Base-by-base conservation (phyloP, 2,797 vertebrate species). In the Anguilla obscura region DNA sequence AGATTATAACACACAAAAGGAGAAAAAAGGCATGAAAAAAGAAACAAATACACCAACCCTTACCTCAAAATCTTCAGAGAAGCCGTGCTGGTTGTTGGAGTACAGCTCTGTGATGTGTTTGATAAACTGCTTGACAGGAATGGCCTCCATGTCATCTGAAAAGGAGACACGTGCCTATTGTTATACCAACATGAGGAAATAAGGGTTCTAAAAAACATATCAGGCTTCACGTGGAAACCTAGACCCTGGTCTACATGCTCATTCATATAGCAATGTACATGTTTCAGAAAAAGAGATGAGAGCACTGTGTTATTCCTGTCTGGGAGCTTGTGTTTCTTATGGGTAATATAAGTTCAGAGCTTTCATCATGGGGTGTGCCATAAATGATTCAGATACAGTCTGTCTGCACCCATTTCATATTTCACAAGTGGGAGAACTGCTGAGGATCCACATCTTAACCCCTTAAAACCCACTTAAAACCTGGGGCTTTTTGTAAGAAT, bases 31-130 rank as follows among this genome's bases (percentile, higher is more conserved):
- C 10, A 52, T 52, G 50, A 52, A 10, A 27, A 48, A 21, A 45
- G 60, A 50, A 4, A 27, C 16, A 66, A 36, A 60, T 50, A 18
- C 5, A 12, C n/a, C 7, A n/a, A 6, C 30, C 60, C 92, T 94
- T 96, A 99, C 98, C 98, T 99, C 98, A 94, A 99, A 99, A 84
- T 98, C 97, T 91, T 98, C 96, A 0, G 98, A 97, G 94, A 98
- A 99, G 88, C 98, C 97, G 52, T 96, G 98, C 91, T 97, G 97
- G 94, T 97, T 97, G 91, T 98, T 97, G 89, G 97, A 96, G 91
- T 97, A 98, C 84, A 98, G 97, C 79, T 97, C 97, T 87, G 96
- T 94, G 89, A 98, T 93, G 92, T 98, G 98, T 94, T 98, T 98
- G 90, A 98, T 93, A 85, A 99, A 98, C 93, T 97, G 97, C 92